Percentiles rank a stretch among this genome's conserved stretches.
phyloP scores from a whole-genome alignment of 1,140 invertebrate genomes.

The Panagrolaimus sp. region DNA sequence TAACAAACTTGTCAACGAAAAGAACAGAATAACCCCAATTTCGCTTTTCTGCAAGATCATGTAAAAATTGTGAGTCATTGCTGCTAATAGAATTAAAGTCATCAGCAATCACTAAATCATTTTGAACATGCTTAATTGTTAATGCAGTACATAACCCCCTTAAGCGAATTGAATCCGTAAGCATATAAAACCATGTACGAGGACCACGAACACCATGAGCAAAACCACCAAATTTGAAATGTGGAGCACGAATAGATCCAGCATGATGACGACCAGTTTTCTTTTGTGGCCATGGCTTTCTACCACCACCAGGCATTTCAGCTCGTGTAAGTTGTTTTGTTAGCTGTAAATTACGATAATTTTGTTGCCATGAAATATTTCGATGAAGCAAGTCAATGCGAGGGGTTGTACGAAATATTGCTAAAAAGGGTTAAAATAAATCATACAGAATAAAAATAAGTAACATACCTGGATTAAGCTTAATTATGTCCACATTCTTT shows the following conservation, averaged over 20 bases:
- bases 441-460: slow-evolving; percentile 24
- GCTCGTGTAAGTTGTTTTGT: slow-evolving; percentile 69
- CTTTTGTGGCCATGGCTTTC: slow-evolving; percentile 73
- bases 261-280: slow-evolving; percentile 79
- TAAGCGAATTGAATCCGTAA: slow-evolving; percentile 72
- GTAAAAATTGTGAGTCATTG: slow-evolving; percentile 72
- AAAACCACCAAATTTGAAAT: slow-evolving; percentile 71
- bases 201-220: slow-evolving; percentile 82
- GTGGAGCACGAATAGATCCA: slow-evolving; percentile 80
- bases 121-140: slow-evolving; percentile 82
- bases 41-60: slow-evolving; percentile 73
- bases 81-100: slow-evolving; percentile 74
- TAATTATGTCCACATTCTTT: slow-evolving; percentile 75
- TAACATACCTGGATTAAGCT: slow-evolving; percentile 79
- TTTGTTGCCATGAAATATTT: slow-evolving; percentile 81
- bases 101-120: slow-evolving; percentile 86
- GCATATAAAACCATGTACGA: slow-evolving; percentile 83
- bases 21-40: slow-evolving; percentile 92
- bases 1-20: slow-evolving; percentile 78
- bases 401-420: slow-evolving; percentile 52
- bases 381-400: slow-evolving; percentile 79
- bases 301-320: slow-evolving; percentile 76
- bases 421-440: slow-evolving; percentile 30
- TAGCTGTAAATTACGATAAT: slow-evolving; percentile 73
- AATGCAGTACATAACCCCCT: slow-evolving; percentile 75